Evolutionary conservation across 2,888 invertebrate species (phyloP), one percentile per base, ranked within the genome.

Genomic region (Arge pagana): DNA sequence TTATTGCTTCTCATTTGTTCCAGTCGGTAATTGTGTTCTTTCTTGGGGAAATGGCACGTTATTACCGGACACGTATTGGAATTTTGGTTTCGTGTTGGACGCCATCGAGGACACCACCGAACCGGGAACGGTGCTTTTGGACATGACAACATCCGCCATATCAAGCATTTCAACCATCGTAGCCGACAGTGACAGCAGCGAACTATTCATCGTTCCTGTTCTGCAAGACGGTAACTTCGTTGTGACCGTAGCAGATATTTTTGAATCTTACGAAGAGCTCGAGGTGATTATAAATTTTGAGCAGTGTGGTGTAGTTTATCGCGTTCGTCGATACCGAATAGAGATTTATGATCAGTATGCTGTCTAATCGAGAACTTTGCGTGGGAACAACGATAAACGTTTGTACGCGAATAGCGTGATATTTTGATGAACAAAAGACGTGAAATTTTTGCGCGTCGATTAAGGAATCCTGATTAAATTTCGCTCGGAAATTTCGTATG

Each of bases 231-330:
- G 24, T 13, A 19, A 4, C 11, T 49, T 61, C 10, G 15, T 15
- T 13, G 5, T 62, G 15, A 54, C 16, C 3, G 50, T 62, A 5
- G 55, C 56, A 11, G 55, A 61, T n/a, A 6, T 50, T 37, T 63
- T 63, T 33, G 13, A 16, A 13, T 19, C 60, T 18, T 62, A 55
- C 43, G 62, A 62, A 39, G 30, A 57, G 36, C 15, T 54, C n/a
- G 58, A 62, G 60, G 62, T 62, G 50, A 28, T 23, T 33, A 8
- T 35, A 7, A 13, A 10, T n/a, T 39, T 11, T 4, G n/a, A 35
- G 11, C 2, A 11, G 39, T 45, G n/a, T n/a, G n/a, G n/a, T n/a
- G n/a, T n/a, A n/a, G n/a, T n/a, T n/a, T n/a, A n/a, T n/a, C n/a
- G n/a, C n/a, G n/a, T n/a, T n/a, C n/a, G n/a, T n/a, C n/a, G n/a